Evolutionary conservation across 2,888 invertebrate species (phyloP), one percentile per base, ranked within the genome.

Genomic region (Girardia tigrina): DNA sequence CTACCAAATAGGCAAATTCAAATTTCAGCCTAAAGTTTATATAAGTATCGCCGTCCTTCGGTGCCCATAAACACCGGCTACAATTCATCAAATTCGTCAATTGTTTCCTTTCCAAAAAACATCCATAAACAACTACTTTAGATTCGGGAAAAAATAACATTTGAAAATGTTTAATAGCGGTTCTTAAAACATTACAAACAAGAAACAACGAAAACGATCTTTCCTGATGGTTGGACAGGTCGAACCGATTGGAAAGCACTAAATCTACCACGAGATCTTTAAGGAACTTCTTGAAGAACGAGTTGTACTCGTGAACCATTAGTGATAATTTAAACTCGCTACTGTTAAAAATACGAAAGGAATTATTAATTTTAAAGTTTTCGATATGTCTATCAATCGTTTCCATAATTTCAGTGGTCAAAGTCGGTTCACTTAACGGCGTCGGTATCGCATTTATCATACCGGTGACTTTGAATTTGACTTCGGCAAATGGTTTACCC

Each of bases 21-120:
- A 56, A 56, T 56, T 56, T 56, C 23, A 56, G 23, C 23, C 23
- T 56, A 4, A 56, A 56, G 23, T 56, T 56, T 6, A 56, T 56
- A 56, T 20, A 56, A n/a, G 56, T 56, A n/a, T 56, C 56, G 4
- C 56, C 56, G n/a, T 56, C 56, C 4, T 56, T 4, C 23, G 56
- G 56, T 23, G 23, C 56, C 56, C 56, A 56, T 56, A 56, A 56
- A n/a, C 56, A 56, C n/a, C 56, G 56, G 23, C 56, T 56, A 56
- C 56, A 20, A 16, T 56, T 56, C n/a, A 6, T 56, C n/a, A 56
- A 56, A n/a, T 23, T 56, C 6, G 56, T 56, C 23, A 56, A 56
- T 6, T 16, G 2, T 56, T 56, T 56, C 56, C 56, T 56, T n/a
- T 56, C 56, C 2, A 56, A n/a, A 20, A 56, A 20, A 4, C 56